A percentile compares a stretch with the other conserved stretches of the same genome.
Evolutionary conservation across 2,113 vertebrate species (phyloP).

Genomic region (Buteo buteo): DNA sequence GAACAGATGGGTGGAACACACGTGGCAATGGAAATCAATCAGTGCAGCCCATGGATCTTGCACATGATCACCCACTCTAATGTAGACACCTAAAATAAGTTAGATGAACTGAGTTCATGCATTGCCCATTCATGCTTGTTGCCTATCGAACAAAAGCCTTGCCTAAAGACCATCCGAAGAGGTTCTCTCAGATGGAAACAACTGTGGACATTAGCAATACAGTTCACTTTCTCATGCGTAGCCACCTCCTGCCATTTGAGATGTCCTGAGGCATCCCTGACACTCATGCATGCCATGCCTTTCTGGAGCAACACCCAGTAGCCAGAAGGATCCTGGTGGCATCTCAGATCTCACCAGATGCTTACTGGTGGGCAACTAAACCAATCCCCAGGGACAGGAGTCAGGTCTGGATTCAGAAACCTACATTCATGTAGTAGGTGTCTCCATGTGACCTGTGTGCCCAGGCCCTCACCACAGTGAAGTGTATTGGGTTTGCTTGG

Average conservation of each 20-base stretch:
- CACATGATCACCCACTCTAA: no score
- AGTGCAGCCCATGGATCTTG: not conserved
- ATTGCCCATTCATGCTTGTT: not conserved
- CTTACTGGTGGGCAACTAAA: not conserved
- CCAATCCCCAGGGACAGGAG: not conserved
- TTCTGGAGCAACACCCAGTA: not conserved
- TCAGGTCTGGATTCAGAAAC: not conserved
- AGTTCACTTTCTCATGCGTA: not conserved
- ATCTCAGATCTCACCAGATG: not conserved
- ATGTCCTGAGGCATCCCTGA: not conserved
- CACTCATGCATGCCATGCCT: not conserved
- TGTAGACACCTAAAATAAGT: not conserved
- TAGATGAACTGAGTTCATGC: not conserved
- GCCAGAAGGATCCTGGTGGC: not conserved
- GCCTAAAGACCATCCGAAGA: not conserved
- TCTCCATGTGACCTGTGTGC: not conserved
- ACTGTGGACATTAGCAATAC: not conserved
- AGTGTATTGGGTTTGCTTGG: not conserved
- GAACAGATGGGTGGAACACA: not conserved
- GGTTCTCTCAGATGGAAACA: not conserved
- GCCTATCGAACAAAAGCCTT: not conserved
- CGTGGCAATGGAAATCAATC: not conserved
- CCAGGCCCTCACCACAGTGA: not conserved
- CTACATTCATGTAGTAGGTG: not conserved
- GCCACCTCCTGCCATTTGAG: not conserved